These are phyloP conservation scores for Zaprionus ornatus DNA, from an alignment of 1,140 invertebrate species.

Conservation along the genomic window DNA sequence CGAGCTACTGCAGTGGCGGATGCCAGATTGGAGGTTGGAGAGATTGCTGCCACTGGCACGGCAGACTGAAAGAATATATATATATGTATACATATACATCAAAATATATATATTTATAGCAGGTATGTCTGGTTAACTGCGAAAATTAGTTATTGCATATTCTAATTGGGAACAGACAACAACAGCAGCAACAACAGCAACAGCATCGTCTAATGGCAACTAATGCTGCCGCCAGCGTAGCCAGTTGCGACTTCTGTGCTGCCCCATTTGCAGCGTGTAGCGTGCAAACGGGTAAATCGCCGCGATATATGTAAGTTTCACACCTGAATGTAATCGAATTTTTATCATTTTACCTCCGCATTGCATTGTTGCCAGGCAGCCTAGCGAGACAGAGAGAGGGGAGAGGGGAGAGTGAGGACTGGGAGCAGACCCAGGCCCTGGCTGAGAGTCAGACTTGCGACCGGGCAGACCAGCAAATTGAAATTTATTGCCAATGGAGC, in stretches of 20 bases:
- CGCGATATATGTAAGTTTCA: slow-evolving; percentile 76
- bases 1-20: slow-evolving; percentile 67
- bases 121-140: not conserved
- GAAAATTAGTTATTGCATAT: slow-evolving; percentile 5
- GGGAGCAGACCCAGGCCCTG: slow-evolving; percentile 25
- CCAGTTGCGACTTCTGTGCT: slow-evolving; percentile 5
- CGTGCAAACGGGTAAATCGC: slow-evolving; percentile 73
- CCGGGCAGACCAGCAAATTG: slow-evolving; percentile 66
- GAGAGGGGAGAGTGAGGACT: not conserved
- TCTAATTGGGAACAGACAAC: not conserved
- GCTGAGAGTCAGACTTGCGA: slow-evolving; percentile 29
- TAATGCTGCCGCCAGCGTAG: not conserved
- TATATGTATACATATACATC: not conserved
- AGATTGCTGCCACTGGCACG: slow-evolving; percentile 30
- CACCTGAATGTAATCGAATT: slow-evolving; percentile 82
- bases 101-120: not conserved
- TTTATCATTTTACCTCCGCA: slow-evolving; percentile 80
- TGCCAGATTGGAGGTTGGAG: slow-evolving; percentile 15
- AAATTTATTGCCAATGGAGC: slow-evolving; percentile 78
- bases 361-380: slow-evolving; percentile 76
- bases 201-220: not conserved
- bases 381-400: slow-evolving; percentile 22
- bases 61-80: not conserved
- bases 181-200: not conserved
- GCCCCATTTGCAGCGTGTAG: slow-evolving; percentile 37